Base-by-base conservation (phyloP, 1,140 invertebrate species). In the Ganaspis sp. region DNA sequence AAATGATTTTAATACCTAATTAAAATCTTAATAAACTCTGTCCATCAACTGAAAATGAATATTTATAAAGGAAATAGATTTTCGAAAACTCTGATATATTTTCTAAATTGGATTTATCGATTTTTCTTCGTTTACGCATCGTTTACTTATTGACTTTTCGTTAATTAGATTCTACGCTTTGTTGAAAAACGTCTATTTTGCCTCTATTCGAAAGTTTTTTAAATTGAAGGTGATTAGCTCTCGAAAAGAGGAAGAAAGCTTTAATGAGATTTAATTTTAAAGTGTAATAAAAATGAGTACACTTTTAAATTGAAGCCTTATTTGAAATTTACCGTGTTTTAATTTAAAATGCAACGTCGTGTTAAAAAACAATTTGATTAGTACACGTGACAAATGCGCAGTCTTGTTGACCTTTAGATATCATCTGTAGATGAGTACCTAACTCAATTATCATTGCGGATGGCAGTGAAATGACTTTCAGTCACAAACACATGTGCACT, bases 381-480 rank as follows among this genome's bases (percentile, higher is more conserved):
- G 15, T 26, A 64, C 58, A 29, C 23, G 58, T 64, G 58, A 64
- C 23, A 64, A 64, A 26, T 64, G 58, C 23, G 26, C 58, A 64
- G 6, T 8, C 58, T 26, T 64, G 58, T 29, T 64, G 58, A 64
- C 58, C 58, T 64, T 64, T 29, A 64, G 58, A 34, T 64, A 64
- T 64, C 58, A 64, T 64, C 58, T 64, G 58, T 26, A 64, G 58
- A 64, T 64, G 26, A 34, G 23, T n/a, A 9, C 58, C 58, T 64
- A 64, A 64, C 12, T 64, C 58, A 64, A 29, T 29, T 64, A 64
- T 64, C 58, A 64, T 64, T 34, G 58, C 29, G 58, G 45, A 64
- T n/a, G 26, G 58, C 23, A 64, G 58, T 29, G 58, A 29, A 64
- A 64, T 29, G 58, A 64, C 58, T 64, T 64, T 64, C 12, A 64